Conservation (phyloP, 2,113 vertebrate genomes). For the Tichodroma muraria region DNA sequence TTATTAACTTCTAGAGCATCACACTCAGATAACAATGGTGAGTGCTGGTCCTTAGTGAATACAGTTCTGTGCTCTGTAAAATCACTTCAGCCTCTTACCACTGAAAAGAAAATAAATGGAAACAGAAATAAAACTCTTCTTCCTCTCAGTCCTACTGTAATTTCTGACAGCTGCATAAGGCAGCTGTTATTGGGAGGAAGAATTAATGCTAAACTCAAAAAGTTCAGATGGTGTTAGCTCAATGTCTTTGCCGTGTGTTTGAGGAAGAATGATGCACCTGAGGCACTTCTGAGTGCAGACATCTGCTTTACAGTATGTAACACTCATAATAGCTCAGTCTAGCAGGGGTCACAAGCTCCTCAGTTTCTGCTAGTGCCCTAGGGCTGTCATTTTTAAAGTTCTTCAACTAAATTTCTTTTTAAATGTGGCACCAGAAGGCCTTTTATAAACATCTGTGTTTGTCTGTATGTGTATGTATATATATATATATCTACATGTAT, state of each 20-base stretch:
- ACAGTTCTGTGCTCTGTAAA: neutral
- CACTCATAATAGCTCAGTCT: conserved; percentile 1
- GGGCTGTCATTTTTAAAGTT: conserved; percentile 11
- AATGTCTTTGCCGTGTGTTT: conserved; percentile 8
- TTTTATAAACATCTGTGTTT: neutral
- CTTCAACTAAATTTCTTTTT: neutral
- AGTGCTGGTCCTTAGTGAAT: neutral
- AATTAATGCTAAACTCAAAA: neutral
- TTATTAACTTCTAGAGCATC: neutral
- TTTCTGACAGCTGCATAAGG: conserved; percentile 32
- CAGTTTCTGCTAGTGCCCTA: neutral
- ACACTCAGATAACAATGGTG: neutral
- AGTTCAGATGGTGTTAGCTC: conserved; percentile 7
- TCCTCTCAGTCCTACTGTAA: neutral
- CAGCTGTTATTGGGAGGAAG: neutral
- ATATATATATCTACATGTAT: neutral
- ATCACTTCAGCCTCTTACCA: neutral
- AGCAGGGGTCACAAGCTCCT: conserved; percentile 17
- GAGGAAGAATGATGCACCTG: conserved; percentile 37
- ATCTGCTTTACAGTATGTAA: conserved; percentile 42
- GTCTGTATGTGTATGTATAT: neutral
- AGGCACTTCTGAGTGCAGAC: conserved; percentile 25
- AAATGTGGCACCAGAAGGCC: neutral
- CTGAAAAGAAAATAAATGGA: neutral
- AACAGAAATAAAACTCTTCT: conserved; percentile 4